Evolutionary conservation across 2,888 invertebrate genomes (phyloP), one percentile per base, ranked within the genome.

Genomic region (Drosophila acutilabella): DNA sequence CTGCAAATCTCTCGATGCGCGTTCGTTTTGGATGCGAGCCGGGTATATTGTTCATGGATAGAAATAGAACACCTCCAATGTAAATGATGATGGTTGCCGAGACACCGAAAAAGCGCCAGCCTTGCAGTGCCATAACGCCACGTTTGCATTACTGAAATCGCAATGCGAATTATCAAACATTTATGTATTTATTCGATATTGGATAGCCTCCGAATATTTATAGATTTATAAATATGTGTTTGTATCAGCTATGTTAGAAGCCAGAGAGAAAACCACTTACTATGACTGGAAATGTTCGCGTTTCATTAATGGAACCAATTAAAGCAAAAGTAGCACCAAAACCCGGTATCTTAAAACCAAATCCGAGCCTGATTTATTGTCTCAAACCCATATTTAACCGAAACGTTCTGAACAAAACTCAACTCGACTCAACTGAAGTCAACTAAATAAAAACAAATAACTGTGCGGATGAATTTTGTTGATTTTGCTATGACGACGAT

Each of bases 91-190:
- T 91, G 80, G 91, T 91, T 79, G 90, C 91, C 84, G 91, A 91
- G 80, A 92, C 91, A 80, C 92, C 92, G 87, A 91, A 90, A 87
- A 92, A 90, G 88, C 92, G 92, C 92, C 92, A 92, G 86, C 92
- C 91, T 89, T 92, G 92, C 85, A 92, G 86, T 91, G 91, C 91
- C 92, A 92, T 92, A 71, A 87, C 91, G 90, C 87, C 81, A 80
- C 54, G 83, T 89, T 90, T 83, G 88, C 90, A 90, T 90, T 80
- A 88, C 90, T 91, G 61, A 77, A 77, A 84, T 14, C 41, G 30
- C 48, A 30, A 30, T 30, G 30, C 13, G 30, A 11, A 58, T 40
- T 18, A 40, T 30, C 54, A 7, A 52, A 10, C 44, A 57, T 38
- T 11, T 33, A 47, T 47, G 14, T 16, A 52, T 14, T 41, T 40